Evolutionary conservation across 2,113 vertebrate species (phyloP).

Genomic region (Neopipo cinnamomea): DNA sequence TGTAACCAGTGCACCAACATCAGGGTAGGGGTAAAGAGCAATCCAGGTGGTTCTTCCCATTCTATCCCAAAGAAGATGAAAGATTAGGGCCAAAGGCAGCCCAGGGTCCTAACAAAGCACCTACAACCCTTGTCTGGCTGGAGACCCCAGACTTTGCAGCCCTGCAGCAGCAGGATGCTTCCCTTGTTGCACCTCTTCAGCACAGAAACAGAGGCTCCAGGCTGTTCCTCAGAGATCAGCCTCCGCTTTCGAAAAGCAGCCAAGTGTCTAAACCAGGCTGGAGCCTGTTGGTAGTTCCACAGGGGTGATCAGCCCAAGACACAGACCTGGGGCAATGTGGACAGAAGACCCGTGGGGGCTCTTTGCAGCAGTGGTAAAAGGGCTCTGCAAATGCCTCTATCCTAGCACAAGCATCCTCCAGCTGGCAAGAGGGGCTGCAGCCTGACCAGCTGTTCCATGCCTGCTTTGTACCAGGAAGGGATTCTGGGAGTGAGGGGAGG

Average conservation of each 20-base stretch:
- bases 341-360: fast-evolving
- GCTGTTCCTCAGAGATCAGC: neutral
- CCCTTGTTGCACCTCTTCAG: neutral
- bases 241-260: neutral
- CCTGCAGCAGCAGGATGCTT: neutral
- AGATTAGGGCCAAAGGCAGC: neutral
- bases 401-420: fast-evolving
- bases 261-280: neutral
- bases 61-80: neutral
- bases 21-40: neutral
- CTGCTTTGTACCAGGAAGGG: neutral
- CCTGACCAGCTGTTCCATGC: neutral
- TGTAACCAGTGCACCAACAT: neutral
- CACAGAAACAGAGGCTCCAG: neutral
- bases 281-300: neutral
- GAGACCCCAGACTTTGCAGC: neutral
- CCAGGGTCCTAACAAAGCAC: neutral
- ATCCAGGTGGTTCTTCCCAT: neutral
- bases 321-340: fast-evolving
- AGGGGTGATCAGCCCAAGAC: neutral
- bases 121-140: no score
- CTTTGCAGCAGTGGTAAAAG: neutral
- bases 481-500: neutral
- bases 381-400: neutral
- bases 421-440: neutral